A percentile compares a stretch with the other conserved stretches of the same genome.
These are phyloP conservation scores for Engraulis encrasicolus DNA, from an alignment of 2,113 vertebrate species.

Conservation along the genomic window DNA sequence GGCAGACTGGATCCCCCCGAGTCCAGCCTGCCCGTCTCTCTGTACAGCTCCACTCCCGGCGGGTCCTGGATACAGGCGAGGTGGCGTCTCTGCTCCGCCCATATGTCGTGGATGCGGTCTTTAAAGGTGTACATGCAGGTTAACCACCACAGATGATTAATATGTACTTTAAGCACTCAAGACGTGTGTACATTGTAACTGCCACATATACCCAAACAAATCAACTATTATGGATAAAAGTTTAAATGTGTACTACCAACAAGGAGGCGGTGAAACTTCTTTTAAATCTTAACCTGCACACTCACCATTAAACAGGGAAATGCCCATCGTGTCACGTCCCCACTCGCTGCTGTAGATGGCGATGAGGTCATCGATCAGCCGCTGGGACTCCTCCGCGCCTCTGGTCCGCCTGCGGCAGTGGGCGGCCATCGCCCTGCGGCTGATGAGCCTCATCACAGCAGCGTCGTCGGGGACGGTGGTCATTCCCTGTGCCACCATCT, in stretches of 20 bases:
- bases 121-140: no score
- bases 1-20: conserved; percentile 28
- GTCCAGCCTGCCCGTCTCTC: conserved; percentile 26
- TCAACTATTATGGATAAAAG: no score
- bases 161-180: no score
- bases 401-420: conserved; percentile 11
- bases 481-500: not conserved
- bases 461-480: not conserved
- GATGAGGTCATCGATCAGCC: conserved; percentile 16
- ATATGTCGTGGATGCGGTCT: conserved; percentile 36
- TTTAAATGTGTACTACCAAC: no score
- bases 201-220: no score
- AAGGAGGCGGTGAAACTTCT: no score
- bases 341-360: not conserved
- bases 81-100: conserved; percentile 29
- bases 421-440: not conserved
- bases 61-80: conserved; percentile 47
- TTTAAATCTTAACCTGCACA: no score
- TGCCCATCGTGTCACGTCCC: conserved; percentile 25
- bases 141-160: no score
- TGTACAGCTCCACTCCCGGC: conserved; percentile 36
- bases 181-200: no score
- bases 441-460: not conserved
- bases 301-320: conserved; percentile 40
- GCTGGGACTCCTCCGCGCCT: not conserved